Evolutionary conservation across 2,888 invertebrate species (phyloP).

Genomic region (Cylindroiulus punctatus): DNA sequence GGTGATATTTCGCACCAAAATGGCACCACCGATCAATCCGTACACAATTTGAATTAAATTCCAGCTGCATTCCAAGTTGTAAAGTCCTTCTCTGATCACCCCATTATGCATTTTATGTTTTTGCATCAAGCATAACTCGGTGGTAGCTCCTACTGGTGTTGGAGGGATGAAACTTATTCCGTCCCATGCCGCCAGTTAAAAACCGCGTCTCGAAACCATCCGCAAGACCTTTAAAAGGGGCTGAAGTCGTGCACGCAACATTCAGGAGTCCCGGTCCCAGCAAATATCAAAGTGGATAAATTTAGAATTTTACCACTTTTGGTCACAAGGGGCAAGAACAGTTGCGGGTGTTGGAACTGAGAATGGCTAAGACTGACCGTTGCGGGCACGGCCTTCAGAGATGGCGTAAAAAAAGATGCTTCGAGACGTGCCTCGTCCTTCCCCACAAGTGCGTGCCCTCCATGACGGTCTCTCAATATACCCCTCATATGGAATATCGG

Average conservation of each 20-base stretch:
- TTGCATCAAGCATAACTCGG: background rate
- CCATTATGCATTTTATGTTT: background rate
- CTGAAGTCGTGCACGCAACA: background rate
- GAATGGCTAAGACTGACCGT: background rate
- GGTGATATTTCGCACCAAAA: too few species aligned
- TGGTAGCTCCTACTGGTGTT: background rate
- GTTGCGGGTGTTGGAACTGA: too few species aligned
- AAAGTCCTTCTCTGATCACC: too few species aligned
- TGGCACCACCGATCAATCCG: too few species aligned
- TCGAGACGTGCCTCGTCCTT: background rate
- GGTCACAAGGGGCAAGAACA: too few species aligned
- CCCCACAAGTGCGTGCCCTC: conserved; percentile 7
- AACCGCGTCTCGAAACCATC: background rate
- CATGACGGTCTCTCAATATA: conserved; percentile 44
- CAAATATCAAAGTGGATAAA: too few species aligned
- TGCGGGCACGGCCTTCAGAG: background rate
- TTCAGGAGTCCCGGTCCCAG: background rate
- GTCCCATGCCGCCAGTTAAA: background rate
- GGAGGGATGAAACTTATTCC: background rate
- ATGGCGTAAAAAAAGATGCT: background rate
- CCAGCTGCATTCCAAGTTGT: too few species aligned
- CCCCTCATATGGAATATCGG: conserved; percentile 57
- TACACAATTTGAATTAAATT: too few species aligned
- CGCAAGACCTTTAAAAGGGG: background rate
- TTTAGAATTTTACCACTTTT: too few species aligned